These are phyloP conservation scores for Caenorhabditis sulstoni DNA, from an alignment of 2,888 invertebrate species.

Conservation along the genomic window DNA sequence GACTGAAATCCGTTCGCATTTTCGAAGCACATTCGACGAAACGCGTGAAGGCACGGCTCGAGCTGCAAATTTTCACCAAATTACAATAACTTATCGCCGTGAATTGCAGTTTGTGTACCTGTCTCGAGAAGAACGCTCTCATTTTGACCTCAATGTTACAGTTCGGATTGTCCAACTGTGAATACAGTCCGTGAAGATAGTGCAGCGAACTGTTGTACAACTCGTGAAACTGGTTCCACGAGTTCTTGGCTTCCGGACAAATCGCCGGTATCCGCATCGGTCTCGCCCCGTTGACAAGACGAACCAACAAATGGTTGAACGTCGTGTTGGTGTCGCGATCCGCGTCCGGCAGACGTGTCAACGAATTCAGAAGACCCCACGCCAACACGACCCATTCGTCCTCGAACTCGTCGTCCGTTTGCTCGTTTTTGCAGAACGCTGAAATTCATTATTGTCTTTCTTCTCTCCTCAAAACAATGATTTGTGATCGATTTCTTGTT, in stretches of 20 bases:
- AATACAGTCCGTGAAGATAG: constrained; percentile 62
- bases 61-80: constrained; percentile 38
- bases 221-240: constrained; percentile 53
- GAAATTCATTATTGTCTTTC: background rate
- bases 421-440: background rate
- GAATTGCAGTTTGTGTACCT: too few relatives aligned
- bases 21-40: constrained; percentile 45
- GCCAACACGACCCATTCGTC: constrained; percentile 64
- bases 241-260: constrained; percentile 17
- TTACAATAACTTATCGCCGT: too few relatives aligned
- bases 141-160: constrained; percentile 41
- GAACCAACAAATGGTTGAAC: constrained; percentile 47
- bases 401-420: constrained; percentile 57
- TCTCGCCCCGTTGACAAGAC: constrained; percentile 39
- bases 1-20: constrained; percentile 50
- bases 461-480: too few relatives aligned
- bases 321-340: constrained; percentile 18
- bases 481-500: too few relatives aligned
- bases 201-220: constrained; percentile 51
- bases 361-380: constrained; percentile 58
- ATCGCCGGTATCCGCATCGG: constrained; percentile 44
- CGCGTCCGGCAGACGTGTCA: constrained; percentile 36
- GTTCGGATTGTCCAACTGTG: constrained; percentile 58
- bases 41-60: constrained; percentile 58
- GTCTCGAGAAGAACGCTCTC: constrained; percentile 42